Base-by-base conservation (phyloP, 2,888 invertebrate species). In the Standfussiana lucernea region DNA sequence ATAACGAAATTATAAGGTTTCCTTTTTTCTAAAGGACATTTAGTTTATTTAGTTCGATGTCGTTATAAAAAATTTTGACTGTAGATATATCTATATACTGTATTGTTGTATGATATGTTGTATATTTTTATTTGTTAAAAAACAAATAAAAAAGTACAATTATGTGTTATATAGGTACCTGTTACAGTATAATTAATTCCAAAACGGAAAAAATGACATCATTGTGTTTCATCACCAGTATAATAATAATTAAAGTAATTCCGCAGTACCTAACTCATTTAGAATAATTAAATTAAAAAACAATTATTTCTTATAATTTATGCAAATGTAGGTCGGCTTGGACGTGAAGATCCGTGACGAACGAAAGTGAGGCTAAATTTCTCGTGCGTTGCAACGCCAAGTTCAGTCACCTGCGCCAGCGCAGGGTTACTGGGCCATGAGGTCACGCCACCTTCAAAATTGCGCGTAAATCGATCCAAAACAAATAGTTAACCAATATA, bases 401-500 rank as follows among this genome's bases (percentile, higher is more conserved):
- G 94, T 93, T 93, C 91, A 92, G 86, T 88, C 84, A 90, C 90
- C 86, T 90, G 91, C 90, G 89, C 86, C 80, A 77, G 77, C 64
- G 84, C 90, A 92, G 92, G 93, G 94, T 95, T 91, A 95, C 93
- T 95, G 83, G 94, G 96, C 94, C 93, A 95, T 85, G 90, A 88
- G 94, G 93, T 91, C 93, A 59, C 18, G 91, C 82, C 90, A 91
- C 90, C 85, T 92, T 91, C 88, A 92, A 85, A 92, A 84, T 88
- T 84, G 80, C 80, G 77, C 73, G 79, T 83, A 80, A 79, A 72
- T 78, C 69, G 42, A 67, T 53, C 37, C 35, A 62, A 72, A 70
- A 70, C 37, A 65, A 61, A 80, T 56, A 70, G 24, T 18, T 68
- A 59, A 40, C n/a, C 13, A 67, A 45, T 83, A 73, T n/a, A n/a